Percentiles rank a stretch among this genome's conserved stretches.
These are phyloP conservation scores for Drosophila pruinosa DNA, from an alignment of 1,140 invertebrate genomes.

Conservation along the genomic window DNA sequence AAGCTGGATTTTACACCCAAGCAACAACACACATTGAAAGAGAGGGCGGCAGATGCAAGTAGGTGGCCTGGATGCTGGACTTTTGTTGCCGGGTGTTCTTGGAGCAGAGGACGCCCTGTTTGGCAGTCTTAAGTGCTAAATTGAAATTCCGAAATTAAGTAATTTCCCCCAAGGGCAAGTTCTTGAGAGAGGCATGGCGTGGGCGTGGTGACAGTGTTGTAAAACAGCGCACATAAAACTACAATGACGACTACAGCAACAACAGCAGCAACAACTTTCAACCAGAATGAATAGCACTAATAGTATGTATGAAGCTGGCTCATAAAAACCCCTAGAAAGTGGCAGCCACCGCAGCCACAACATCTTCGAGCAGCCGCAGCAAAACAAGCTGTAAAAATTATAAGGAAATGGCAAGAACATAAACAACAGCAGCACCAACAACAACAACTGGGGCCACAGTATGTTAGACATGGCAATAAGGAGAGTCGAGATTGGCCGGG, in stretches of 20 bases:
- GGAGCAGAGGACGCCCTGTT: constrained; percentile 9
- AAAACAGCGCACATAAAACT: constrained; percentile 62
- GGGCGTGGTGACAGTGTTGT: constrained; percentile 60
- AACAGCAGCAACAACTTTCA: constrained; percentile 11
- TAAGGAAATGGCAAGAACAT: constrained; percentile 63
- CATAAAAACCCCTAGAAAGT: constrained; percentile 47
- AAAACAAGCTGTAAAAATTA: constrained; percentile 78
- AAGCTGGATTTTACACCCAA: constrained; percentile 65
- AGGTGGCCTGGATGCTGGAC: constrained; percentile 4
- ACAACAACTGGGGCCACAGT: constrained; percentile 13
- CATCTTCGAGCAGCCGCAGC: constrained; percentile 33
- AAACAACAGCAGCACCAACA: constrained; percentile 17
- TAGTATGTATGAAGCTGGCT: constrained; percentile 44
- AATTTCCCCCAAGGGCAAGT: constrained; percentile 73
- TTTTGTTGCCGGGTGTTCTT: neutral
- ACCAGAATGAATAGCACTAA: constrained; percentile 68
- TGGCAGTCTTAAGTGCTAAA: constrained; percentile 71
- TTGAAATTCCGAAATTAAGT: constrained; percentile 82
- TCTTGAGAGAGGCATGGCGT: constrained; percentile 25
- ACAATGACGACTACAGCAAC: constrained; percentile 45
- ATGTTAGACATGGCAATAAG: constrained; percentile 6
- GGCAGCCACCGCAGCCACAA: constrained; percentile 40
- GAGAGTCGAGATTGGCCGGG: constrained; percentile 9
- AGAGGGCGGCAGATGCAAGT: constrained; percentile 2
- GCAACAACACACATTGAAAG: constrained; percentile 5